Percentiles rank a stretch among this genome's conserved stretches.
Conservation (phyloP, 2,888 invertebrate genomes). For the Balanococcus diminutus region DNA sequence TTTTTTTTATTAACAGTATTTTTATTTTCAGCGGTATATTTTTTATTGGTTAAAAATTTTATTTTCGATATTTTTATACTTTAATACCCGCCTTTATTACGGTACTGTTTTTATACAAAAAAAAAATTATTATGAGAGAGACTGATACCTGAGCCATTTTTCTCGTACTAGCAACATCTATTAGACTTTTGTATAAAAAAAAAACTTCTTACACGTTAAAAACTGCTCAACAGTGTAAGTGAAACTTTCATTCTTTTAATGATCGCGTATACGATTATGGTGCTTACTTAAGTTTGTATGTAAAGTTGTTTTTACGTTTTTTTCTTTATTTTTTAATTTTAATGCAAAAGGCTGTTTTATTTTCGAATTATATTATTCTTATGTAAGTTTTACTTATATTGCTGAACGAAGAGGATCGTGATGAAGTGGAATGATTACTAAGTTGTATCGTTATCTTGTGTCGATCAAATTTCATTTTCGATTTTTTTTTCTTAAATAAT, state of each 20-base stretch:
- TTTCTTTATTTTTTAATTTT: not conserved
- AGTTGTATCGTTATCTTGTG: not conserved
- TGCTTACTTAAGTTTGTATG: slow-evolving; percentile 2
- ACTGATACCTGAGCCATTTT: slow-evolving; percentile 33
- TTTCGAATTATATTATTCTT: not conserved
- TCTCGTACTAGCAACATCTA: not conserved
- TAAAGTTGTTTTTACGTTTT: not conserved
- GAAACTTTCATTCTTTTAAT: slow-evolving; percentile 29
- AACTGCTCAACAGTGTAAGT: slow-evolving; percentile 23
- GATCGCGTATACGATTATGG: slow-evolving; percentile 38
- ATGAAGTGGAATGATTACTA: not conserved
- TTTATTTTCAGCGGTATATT: slow-evolving; percentile 14
- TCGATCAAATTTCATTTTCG: not conserved
- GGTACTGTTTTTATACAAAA: slow-evolving; percentile 20
- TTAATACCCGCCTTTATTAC: not conserved
- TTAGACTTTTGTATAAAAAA: not conserved
- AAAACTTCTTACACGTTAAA: slow-evolving; percentile 1
- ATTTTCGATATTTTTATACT: slow-evolving; percentile 3
- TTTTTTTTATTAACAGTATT: slow-evolving; percentile 45
- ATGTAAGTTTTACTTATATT: not conserved
- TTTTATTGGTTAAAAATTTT: not conserved
- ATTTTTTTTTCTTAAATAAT: not conserved
- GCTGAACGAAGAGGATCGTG: not conserved
- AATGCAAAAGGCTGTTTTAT: slow-evolving; percentile 39
- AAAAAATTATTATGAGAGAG: not conserved